Conservation (phyloP, 2,113 vertebrate genomes). For the Suncus etruscus region DNA sequence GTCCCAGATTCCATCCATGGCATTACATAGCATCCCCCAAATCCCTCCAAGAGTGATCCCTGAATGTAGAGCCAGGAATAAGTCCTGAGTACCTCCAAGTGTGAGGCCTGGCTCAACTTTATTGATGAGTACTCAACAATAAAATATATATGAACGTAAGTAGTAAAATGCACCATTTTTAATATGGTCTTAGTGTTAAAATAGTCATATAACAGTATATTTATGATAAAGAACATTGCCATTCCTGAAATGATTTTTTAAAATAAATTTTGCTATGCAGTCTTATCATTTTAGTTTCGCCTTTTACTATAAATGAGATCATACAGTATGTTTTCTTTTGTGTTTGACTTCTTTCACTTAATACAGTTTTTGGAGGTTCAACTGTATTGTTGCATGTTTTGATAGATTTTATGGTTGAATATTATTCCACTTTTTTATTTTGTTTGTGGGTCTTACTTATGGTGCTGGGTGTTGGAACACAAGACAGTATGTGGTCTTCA, state of each 20-base stretch:
- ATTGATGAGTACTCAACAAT: neutral
- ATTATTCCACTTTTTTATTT: neutral
- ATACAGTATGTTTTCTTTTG: neutral
- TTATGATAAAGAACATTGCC: constrained; percentile 10
- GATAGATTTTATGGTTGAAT: neutral
- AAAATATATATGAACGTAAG: neutral
- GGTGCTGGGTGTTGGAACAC: no score
- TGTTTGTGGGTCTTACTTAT: neutral
- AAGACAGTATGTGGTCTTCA: no score
- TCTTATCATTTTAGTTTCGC: neutral
- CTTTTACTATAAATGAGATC: neutral
- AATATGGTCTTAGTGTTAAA: constrained; percentile 1
- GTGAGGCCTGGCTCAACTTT: neutral
- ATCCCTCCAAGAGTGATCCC: no score
- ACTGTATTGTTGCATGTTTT: neutral
- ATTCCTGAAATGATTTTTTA: neutral
- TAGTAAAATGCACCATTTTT: neutral
- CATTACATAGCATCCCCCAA: no score
- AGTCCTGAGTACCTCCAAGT: no score
- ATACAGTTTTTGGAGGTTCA: neutral
- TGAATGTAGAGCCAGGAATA: no score
- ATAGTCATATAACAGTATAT: neutral
- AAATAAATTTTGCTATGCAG: neutral
- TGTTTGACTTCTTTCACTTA: constrained; percentile 3
- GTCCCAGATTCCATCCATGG: no score